Percentiles rank a stretch among this genome's conserved stretches.
These are phyloP conservation scores for Atrichornis clamosus DNA, from an alignment of 2,113 vertebrate genomes.

Conservation along the genomic window DNA sequence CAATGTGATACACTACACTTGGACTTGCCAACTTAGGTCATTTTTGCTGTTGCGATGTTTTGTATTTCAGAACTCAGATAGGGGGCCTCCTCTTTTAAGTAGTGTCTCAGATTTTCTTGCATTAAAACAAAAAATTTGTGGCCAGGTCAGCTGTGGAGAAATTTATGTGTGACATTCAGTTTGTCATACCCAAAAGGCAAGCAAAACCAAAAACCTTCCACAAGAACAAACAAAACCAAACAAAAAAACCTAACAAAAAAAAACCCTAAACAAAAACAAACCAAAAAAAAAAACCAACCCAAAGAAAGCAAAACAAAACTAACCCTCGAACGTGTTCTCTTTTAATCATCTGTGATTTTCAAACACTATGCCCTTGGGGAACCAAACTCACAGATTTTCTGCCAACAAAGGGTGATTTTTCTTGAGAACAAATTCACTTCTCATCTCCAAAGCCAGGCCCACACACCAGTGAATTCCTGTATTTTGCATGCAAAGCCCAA, in stretches of 20 bases:
- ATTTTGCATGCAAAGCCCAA: neutral
- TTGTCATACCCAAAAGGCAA: neutral
- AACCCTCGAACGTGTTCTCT: neutral
- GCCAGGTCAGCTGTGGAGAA: neutral
- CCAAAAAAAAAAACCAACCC: accelerated
- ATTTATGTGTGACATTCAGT: neutral
- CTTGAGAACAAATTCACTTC: constrained; percentile 21
- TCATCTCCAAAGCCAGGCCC: constrained; percentile 10
- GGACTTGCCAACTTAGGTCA: neutral
- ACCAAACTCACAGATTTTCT: neutral
- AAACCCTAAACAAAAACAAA: accelerated
- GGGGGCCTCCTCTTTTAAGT: neutral
- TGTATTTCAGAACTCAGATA: neutral
- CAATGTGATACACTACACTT: neutral
- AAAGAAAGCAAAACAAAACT: neutral
- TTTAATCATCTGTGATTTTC: constrained; percentile 26
- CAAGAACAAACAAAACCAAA: neutral
- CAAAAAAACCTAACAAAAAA: neutral
- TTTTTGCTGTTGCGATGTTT: neutral
- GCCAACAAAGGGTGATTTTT: constrained; percentile 20
- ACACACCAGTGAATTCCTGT: neutral
- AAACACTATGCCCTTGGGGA: neutral
- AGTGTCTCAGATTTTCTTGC: neutral
- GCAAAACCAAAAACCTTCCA: neutral
- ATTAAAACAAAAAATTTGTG: neutral